A percentile compares a stretch with the other conserved stretches of the same genome.
phyloP scores from a whole-genome alignment of 1,140 invertebrate species.

The Dendrolimus kikuchii region DNA sequence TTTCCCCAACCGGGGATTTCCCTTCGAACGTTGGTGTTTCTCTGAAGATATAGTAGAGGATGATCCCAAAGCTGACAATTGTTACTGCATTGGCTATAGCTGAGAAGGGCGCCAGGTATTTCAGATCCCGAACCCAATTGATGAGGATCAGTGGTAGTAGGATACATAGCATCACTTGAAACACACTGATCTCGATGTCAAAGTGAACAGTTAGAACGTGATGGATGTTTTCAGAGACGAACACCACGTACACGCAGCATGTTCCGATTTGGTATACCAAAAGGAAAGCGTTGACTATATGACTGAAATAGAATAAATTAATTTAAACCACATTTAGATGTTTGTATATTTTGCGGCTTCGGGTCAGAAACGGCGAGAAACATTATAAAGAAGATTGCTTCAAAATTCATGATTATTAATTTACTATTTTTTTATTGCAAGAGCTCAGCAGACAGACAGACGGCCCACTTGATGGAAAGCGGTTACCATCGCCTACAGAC shows the following conservation, averaged over 20 bases:
- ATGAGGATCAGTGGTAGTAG: slow-evolving; percentile 79
- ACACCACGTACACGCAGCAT: slow-evolving; percentile 91
- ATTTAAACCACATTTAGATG: neutral
- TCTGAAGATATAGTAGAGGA: slow-evolving; percentile 80
- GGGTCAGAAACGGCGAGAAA: too few species aligned
- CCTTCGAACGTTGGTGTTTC: slow-evolving; percentile 70
- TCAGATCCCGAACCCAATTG: slow-evolving; percentile 81
- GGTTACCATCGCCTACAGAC: too few species aligned
- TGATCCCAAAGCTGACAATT: slow-evolving; percentile 76
- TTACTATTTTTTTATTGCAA: too few species aligned
- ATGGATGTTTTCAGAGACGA: slow-evolving; percentile 83
- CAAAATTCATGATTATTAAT: too few species aligned
- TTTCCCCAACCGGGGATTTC: slow-evolving; percentile 52
- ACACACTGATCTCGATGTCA: slow-evolving; percentile 38
- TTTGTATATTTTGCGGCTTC: too few species aligned
- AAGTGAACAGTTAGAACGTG: slow-evolving; percentile 72
- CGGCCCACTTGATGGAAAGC: too few species aligned
- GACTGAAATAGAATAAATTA: slow-evolving; percentile 59
- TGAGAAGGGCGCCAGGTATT: slow-evolving; percentile 83
- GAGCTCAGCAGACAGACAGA: too few species aligned
- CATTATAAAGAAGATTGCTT: too few species aligned
- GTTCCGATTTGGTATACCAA: slow-evolving; percentile 90
- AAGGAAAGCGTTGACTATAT: slow-evolving; percentile 79
- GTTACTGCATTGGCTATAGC: slow-evolving; percentile 80
- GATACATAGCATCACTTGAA: slow-evolving; percentile 74